Base-by-base conservation (phyloP, 37 sponge, comb jelly and placozoan genomes). In the Aplysina aerophoba region DNA sequence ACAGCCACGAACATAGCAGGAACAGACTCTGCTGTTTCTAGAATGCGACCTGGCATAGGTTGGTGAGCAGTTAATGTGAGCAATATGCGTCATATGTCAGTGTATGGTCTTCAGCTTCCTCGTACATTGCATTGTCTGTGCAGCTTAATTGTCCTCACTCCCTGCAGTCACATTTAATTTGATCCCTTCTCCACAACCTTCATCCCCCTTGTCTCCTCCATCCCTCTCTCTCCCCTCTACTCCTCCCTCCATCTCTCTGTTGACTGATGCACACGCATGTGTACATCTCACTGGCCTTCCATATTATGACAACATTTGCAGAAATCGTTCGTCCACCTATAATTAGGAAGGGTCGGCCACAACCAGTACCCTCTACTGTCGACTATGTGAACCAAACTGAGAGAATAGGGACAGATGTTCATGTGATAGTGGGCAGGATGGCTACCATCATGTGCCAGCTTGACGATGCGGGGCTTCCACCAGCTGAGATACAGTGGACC, bases 391-490 rank as follows among this genome's bases (percentile, higher is more conserved):
- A 75, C 25, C 20, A 53, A 24, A 36, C 53, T 19, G 78, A 19
- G n/a, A 36, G n/a, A 30, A 75, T 75, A 40, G 78, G 78, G 12
- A 22, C 21, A 44, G 78, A 75, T 16, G 54, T 75, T 17, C 39
- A 75, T 41, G 12, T 75, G 1, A 40, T 75, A 5, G 17, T 13
- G 40, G 78, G 78, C 4, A 75, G 78, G n/a, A 36, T 14, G n/a
- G 78, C 53, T 36, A 75, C 78, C 20, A 50, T 75, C 25, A 50
- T 25, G 21, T 75, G 78, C 41, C 44, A 50, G 1, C 78, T 75
- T 25, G 2, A 1, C 11, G 25, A 41, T 40, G 15, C 44, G 20
- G 78, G 78, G 41, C 21, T 75, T 15, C 78, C 78, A 25, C 4
- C 53, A 41, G 78, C 53, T 21, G 3, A 15, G 16, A 21, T 75